phyloP scores from a whole-genome alignment of 2,797 vertebrate genomes.

The Tokudaia muenninki region DNA sequence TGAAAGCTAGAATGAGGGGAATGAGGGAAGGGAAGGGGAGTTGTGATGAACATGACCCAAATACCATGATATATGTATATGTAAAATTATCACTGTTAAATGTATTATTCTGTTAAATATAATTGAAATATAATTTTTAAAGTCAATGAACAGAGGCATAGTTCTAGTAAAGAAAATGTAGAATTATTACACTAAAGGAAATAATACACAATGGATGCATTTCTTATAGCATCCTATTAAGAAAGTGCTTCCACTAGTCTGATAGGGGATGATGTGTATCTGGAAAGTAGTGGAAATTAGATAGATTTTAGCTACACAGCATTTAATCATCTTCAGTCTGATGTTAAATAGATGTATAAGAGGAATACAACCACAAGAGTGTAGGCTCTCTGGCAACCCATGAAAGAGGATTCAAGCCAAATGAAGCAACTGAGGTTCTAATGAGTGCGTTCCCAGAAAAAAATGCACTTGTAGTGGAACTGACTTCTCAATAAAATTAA shows the following conservation, averaged over 20 bases:
- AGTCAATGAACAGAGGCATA: neutral
- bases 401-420: neutral
- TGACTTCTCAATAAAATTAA: neutral
- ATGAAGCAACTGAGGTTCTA: neutral
- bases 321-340: neutral
- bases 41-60: neutral
- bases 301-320: neutral
- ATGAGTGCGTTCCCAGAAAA: neutral
- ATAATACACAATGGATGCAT: neutral
- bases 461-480: neutral
- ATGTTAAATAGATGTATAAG: neutral
- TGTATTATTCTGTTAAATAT: neutral
- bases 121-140: neutral
- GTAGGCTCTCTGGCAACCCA: neutral
- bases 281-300: neutral
- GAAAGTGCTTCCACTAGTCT: neutral
- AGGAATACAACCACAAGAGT: no score
- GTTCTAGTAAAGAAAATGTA: neutral
- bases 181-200: neutral
- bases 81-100: neutral
- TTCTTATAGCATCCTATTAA: neutral
- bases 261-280: neutral
- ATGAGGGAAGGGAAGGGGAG: neutral
- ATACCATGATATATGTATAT: neutral
- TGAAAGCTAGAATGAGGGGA: neutral